These are phyloP conservation scores for Cyclopterus lumpus DNA, from an alignment of 2,797 vertebrate genomes.

Conservation along the genomic window DNA sequence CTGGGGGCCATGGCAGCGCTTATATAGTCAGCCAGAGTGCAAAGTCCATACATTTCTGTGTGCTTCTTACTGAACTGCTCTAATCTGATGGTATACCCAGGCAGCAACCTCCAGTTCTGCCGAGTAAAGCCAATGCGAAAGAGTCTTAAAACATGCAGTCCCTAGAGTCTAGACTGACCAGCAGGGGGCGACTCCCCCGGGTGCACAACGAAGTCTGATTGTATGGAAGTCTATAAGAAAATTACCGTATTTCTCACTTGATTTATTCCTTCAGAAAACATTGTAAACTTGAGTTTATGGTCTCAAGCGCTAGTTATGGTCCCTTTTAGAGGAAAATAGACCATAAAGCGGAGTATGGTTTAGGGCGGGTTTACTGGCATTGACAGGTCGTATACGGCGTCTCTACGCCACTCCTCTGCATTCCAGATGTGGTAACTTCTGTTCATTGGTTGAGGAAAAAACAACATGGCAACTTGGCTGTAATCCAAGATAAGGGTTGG, in stretches of 20 bases:
- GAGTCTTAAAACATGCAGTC: not conserved
- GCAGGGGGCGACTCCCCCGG: not conserved
- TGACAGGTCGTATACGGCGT: not conserved
- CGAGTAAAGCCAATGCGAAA: too few species aligned
- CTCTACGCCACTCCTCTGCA: not conserved
- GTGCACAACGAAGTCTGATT: not conserved
- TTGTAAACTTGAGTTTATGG: not conserved
- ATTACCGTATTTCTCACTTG: not conserved
- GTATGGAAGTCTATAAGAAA: not conserved
- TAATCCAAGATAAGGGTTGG: too few species aligned
- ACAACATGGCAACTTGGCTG: too few species aligned
- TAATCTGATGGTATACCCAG: conserved; percentile 1
- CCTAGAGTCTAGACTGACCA: not conserved
- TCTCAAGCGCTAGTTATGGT: not conserved
- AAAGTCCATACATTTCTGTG: conserved; percentile 1
- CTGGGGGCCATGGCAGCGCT: conserved; percentile 19
- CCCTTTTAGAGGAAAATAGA: not conserved
- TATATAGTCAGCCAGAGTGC: conserved; percentile 11
- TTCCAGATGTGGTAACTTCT: too few species aligned
- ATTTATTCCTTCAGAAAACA: not conserved
- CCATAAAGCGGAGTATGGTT: not conserved
- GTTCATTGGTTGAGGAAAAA: too few species aligned
- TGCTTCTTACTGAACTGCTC: conserved; percentile 15
- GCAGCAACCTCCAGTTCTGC: too few species aligned
- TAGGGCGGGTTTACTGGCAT: not conserved